Evolutionary conservation across 2,888 invertebrate species (phyloP), one percentile per base, ranked within the genome.

Genomic region (Drosophila colorata): DNA sequence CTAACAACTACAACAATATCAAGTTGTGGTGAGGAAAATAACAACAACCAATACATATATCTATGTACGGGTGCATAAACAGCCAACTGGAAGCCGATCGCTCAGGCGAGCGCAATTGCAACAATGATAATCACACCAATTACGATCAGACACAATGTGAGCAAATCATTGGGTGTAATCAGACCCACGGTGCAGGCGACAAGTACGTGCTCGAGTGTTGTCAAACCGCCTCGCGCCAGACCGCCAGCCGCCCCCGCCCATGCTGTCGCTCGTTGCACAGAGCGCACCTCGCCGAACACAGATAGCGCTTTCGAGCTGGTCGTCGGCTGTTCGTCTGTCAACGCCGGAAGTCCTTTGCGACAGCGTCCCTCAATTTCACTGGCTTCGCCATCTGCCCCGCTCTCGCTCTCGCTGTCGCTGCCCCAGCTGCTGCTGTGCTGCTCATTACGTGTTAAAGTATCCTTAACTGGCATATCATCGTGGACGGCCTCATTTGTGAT

Each of bases 111-210:
- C 60, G 91, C 90, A 69, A 91, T 90, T 76, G 95, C 95, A 92
- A 95, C 93, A 91, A 96, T 94, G 84, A 95, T 95, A 91, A 95
- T 93, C 88, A 96, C 94, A 90, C 96, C 96, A 92, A 96, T 93
- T 91, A 96, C 92, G 91, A 96, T 93, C 92, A 95, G 95, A 92
- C 96, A 94, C 92, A 95, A 93, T 90, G 95, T 95, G 93, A 96
- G 93, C 93, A 95, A 93, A 93, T 96, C 96, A 93, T 95, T 92
- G 87, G 95, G 95, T 90, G 95, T 94, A 67, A 91, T 87, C 92
- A 96, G 93, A 90, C 95, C 95, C 93, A 95, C 95, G 90, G 95
- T 94, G 93, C 95, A 95, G 94, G 96, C 95, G 94, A 96, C 93
- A 93, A 95, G 94, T 93, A 95, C 92, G 91, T 94, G 94, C 93